Evolutionary conservation across 2,113 vertebrate genomes (phyloP).

Genomic region (Galeopterus variegatus): DNA sequence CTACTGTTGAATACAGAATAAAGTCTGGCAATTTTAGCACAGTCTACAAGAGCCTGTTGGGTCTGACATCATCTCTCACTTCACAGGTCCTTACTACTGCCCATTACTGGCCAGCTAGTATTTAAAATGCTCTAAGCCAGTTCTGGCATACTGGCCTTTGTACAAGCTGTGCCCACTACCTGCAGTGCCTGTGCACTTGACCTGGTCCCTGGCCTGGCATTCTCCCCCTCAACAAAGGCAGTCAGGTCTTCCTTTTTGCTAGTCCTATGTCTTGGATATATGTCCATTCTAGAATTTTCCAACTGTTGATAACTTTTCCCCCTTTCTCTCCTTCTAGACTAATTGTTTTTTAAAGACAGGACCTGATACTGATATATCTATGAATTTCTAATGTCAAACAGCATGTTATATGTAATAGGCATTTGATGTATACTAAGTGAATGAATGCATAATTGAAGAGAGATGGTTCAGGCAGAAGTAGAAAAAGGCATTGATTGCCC

Average conservation of each 20-base stretch:
- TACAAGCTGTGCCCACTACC: background rate
- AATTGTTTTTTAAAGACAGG: slow-evolving; percentile 11
- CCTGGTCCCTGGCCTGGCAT: background rate
- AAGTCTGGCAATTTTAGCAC: background rate
- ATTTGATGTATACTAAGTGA: background rate
- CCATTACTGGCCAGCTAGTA: too few relatives aligned
- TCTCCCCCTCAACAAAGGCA: too few relatives aligned
- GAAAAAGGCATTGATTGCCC: background rate
- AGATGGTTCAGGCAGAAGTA: background rate
- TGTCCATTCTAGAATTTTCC: background rate
- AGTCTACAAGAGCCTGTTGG: background rate
- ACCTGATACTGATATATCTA: background rate
- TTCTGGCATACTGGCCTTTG: background rate
- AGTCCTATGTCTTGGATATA: background rate
- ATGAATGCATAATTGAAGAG: background rate
- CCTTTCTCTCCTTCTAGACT: background rate
- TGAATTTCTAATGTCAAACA: background rate
- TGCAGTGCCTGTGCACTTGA: background rate
- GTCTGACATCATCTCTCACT: too few relatives aligned
- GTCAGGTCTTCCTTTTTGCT: background rate
- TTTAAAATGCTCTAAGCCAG: accelerated
- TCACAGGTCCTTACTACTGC: accelerated
- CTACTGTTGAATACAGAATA: background rate
- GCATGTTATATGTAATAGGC: background rate
- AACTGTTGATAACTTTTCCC: background rate